phyloP scores from a whole-genome alignment of 2,797 vertebrate species.

The Sarcophilus harrisii region DNA sequence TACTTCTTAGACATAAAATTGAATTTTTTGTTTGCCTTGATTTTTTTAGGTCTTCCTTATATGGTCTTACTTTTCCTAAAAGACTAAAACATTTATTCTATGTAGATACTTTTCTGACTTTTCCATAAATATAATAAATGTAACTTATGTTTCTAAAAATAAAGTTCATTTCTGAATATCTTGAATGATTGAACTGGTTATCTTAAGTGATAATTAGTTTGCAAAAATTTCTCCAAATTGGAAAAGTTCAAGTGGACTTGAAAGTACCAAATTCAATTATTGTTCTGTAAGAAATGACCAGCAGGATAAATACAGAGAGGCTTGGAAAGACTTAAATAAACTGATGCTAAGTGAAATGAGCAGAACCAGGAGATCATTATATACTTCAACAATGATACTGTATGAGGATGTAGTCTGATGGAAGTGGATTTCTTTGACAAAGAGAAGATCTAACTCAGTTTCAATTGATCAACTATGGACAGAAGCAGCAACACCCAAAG shows the following conservation, averaged over 20 bases:
- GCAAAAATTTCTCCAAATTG: neutral
- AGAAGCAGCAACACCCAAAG: too few species aligned
- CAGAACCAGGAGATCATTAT: too few species aligned
- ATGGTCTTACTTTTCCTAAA: slow-evolving; percentile 21
- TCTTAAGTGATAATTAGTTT: neutral
- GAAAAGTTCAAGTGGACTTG: neutral
- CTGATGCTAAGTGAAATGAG: too few species aligned
- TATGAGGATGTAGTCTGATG: too few species aligned
- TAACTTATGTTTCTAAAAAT: neutral
- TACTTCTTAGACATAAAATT: slow-evolving; percentile 21
- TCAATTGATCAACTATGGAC: too few species aligned
- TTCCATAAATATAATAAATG: neutral
- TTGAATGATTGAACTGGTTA: neutral
- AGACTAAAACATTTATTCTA: neutral
- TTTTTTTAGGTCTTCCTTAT: slow-evolving; percentile 36
- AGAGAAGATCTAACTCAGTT: too few species aligned
- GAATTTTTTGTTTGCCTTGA: slow-evolving; percentile 13
- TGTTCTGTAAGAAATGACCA: too few species aligned
- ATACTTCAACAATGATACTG: too few species aligned
- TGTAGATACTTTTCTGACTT: neutral
- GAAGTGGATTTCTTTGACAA: too few species aligned
- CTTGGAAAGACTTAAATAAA: too few species aligned
- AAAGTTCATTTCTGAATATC: neutral
- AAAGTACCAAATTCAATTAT: neutral
- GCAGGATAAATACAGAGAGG: too few species aligned